Percentiles rank a stretch among this genome's conserved stretches.
Evolutionary conservation across 2,888 invertebrate genomes (phyloP).

Genomic region (Caenorhabditis uteleia): DNA sequence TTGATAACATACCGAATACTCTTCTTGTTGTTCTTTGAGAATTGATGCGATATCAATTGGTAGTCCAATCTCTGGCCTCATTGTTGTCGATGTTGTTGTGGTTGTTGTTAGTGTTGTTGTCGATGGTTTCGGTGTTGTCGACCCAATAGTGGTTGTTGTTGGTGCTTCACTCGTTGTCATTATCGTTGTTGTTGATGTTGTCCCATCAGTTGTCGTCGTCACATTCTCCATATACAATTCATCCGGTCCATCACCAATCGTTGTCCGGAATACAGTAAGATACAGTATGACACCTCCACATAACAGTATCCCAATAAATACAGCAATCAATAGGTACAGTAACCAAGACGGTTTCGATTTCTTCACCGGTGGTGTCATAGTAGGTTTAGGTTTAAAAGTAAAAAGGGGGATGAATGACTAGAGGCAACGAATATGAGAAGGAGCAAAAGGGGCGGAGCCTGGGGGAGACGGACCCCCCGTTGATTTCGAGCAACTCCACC

Average conservation of each 20-base stretch:
- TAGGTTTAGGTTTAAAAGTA: too few relatives aligned
- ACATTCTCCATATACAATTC: background rate
- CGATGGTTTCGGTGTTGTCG: background rate
- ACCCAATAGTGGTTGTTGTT: background rate
- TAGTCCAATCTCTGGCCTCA: constrained; percentile 16
- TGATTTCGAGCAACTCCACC: too few relatives aligned
- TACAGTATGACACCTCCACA: constrained; percentile 21
- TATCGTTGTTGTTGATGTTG: background rate
- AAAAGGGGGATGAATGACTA: too few relatives aligned
- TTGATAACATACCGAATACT: constrained; percentile 16
- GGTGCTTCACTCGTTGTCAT: background rate
- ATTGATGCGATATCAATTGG: constrained; percentile 34
- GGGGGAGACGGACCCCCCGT: too few relatives aligned
- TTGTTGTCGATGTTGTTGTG: background rate
- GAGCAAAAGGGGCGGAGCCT: too few relatives aligned
- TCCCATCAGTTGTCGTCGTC: constrained; percentile 6
- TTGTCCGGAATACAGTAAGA: constrained; percentile 9
- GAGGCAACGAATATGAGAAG: too few relatives aligned
- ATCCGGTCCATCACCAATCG: constrained; percentile 25
- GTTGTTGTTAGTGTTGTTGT: background rate
- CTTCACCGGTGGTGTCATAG: constrained; percentile 20
- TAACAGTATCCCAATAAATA: constrained; percentile 16
- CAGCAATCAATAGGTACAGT: constrained; percentile 9
- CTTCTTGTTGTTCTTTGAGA: constrained; percentile 22
- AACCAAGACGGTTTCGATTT: constrained; percentile 24